Evolutionary conservation across 2,888 invertebrate genomes (phyloP).

Genomic region (Alsophila aescularia): DNA sequence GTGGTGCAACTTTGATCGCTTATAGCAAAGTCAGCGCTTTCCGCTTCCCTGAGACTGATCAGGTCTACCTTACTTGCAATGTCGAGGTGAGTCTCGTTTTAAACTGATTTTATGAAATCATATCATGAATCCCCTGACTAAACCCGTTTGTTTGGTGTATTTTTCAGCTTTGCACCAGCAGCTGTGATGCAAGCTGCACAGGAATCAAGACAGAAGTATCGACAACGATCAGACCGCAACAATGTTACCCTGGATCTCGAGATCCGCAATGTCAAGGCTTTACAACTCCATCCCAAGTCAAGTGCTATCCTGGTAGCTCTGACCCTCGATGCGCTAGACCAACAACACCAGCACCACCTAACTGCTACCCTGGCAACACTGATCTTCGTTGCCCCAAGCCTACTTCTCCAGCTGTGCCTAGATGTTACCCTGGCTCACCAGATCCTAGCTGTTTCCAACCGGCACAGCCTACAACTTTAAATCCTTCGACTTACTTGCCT

Average conservation of each 20-base stretch:
- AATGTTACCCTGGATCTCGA: slow-evolving; percentile 62
- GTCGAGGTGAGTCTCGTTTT: slow-evolving; percentile 84
- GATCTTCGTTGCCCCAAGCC: slow-evolving; percentile 57
- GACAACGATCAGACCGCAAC: slow-evolving; percentile 58
- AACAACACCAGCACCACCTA: slow-evolving; percentile 44
- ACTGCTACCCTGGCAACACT: slow-evolving; percentile 57
- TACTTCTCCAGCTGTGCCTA: slow-evolving; percentile 47
- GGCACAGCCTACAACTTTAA: slow-evolving; percentile 35
- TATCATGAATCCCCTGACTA: neutral
- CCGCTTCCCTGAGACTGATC: slow-evolving; percentile 89
- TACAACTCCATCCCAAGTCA: slow-evolving; percentile 41
- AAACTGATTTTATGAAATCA: neutral
- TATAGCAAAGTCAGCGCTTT: slow-evolving; percentile 89
- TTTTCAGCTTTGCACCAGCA: slow-evolving; percentile 70
- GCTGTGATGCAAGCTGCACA: slow-evolving; percentile 69
- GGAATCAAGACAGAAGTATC: slow-evolving; percentile 61
- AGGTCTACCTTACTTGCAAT: slow-evolving; percentile 89
- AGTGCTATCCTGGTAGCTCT: slow-evolving; percentile 45
- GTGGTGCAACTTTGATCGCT: slow-evolving; percentile 86
- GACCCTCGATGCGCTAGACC: slow-evolving; percentile 54
- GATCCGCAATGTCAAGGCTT: slow-evolving; percentile 63
- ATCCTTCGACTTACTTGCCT: slow-evolving; percentile 38
- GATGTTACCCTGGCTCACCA: slow-evolving; percentile 60
- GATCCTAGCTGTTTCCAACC: slow-evolving; percentile 56
- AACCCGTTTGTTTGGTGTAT: slow-evolving; percentile 22